Evolutionary conservation across 2,888 invertebrate genomes (phyloP), one percentile per base, ranked within the genome.

Genomic region (Hoplodrina ambigua): DNA sequence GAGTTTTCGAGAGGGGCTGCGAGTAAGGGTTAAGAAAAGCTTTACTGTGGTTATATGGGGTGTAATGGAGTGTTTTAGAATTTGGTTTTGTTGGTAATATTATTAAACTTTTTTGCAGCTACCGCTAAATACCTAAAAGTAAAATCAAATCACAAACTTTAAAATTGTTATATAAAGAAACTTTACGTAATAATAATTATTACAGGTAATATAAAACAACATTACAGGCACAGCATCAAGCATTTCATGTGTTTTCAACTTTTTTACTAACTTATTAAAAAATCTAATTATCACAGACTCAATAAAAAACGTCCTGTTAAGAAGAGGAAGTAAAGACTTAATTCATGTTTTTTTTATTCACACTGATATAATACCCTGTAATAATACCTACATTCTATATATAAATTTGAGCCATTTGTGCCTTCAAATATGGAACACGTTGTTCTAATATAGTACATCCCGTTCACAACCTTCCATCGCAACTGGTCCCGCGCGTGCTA

Each of bases 391-490:
- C 10, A 11, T 49, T 69, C 52, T 56, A 44, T 59, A 64, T 73
- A 68, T 53, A 60, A 75, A 50, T 64, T 25, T 25, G 25, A 25
- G 56, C 56, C 55, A 58, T 65, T 63, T 59, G 20, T 30, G 50
- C 33, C 20, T 80, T 44, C 41, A 58, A 57, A 74, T 20, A 61
- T 66, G 81, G 19, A 60, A 67, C 66, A 73, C 87, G 89, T 89
- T 88, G 85, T 82, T 80, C 84, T 88, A 89, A 91, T 92, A 25
- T 25, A n/a, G 25, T 25, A 91, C 82, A 87, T 89, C 87, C 87
- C 87, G 87, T 88, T 90, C 53, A 88, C 82, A 86, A 82, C 87
- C 86, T 87, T 87, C 86, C 82, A 81, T 85, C 79, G 86, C 83
- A 78, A 82, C 77, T 74, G 49, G 75, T 57, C 41, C 58, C 59